Percentiles rank a stretch among this genome's conserved stretches.
Evolutionary conservation across 2,113 vertebrate genomes (phyloP).

Genomic region (Aegithalos caudatus): DNA sequence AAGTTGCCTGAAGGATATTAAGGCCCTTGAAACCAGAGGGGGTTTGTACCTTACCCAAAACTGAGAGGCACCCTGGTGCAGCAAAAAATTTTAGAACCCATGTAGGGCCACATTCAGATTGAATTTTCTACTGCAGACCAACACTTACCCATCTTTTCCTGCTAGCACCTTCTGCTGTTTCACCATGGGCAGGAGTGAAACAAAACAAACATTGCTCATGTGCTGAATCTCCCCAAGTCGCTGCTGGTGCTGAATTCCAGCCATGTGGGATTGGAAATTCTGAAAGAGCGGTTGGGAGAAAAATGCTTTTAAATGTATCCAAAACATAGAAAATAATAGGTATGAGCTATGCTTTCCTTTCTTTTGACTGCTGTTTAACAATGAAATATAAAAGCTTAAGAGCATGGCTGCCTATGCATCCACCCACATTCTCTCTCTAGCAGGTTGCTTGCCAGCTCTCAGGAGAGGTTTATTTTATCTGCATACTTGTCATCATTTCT

Average conservation of each 20-base stretch:
- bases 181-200: slow-evolving; percentile 86
- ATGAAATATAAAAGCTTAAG: slow-evolving; percentile 39
- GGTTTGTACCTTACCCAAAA: background rate
- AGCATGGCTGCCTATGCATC: slow-evolving; percentile 30
- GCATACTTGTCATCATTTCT: background rate
- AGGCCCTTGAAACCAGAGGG: background rate
- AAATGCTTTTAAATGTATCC: background rate
- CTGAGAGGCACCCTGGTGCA: background rate
- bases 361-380: slow-evolving; percentile 26
- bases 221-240: slow-evolving; percentile 92
- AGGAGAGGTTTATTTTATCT: background rate
- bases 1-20: background rate
- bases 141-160: slow-evolving; percentile 77
- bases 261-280: slow-evolving; percentile 93
- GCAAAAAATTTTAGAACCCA: background rate
- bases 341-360: slow-evolving; percentile 7
- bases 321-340: slow-evolving; percentile 7
- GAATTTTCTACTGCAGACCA: background rate
- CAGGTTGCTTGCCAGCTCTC: slow-evolving; percentile 6
- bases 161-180: slow-evolving; percentile 80
- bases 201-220: slow-evolving; percentile 89
- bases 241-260: slow-evolving; percentile 88
- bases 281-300: slow-evolving; percentile 31
- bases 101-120: background rate
- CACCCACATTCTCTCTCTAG: slow-evolving; percentile 17